Conservation (phyloP, 1,140 invertebrate species). For the Macrotrachela quadricornifera region DNA sequence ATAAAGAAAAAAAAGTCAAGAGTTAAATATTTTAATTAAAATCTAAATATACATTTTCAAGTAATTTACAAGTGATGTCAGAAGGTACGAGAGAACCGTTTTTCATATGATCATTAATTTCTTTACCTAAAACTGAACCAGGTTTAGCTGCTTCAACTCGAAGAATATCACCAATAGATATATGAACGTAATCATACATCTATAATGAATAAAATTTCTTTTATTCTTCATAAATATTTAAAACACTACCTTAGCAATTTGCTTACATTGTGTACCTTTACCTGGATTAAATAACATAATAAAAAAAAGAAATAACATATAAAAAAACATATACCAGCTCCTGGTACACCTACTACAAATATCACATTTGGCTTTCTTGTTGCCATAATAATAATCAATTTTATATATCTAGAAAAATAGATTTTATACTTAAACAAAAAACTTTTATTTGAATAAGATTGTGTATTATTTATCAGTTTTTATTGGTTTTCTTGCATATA, state of each 20-base stretch:
- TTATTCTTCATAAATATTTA: slow-evolving; percentile 1
- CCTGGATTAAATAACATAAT: slow-evolving; percentile 21
- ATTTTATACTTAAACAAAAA: no score
- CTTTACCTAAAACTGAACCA: slow-evolving; percentile 63
- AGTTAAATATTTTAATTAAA: not conserved
- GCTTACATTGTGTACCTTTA: slow-evolving; percentile 83
- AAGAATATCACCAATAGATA: slow-evolving; percentile 92
- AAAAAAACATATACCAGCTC: slow-evolving; percentile 43
- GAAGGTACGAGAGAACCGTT: slow-evolving; percentile 93
- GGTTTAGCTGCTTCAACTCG: slow-evolving; percentile 60
- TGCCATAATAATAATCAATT: no score
- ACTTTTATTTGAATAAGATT: no score
- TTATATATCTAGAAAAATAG: no score
- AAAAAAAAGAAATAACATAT: no score
- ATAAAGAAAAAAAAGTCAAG: no score
- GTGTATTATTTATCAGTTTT: no score
- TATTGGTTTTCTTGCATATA: no score
- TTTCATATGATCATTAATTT: slow-evolving; percentile 75
- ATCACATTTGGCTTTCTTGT: slow-evolving; percentile 38
- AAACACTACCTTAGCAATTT: slow-evolving; percentile 51
- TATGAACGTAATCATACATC: slow-evolving; percentile 69
- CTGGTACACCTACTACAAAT: slow-evolving; percentile 88
- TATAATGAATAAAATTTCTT: slow-evolving; percentile 19
- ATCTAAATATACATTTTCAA: slow-evolving; percentile 44
- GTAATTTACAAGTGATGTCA: slow-evolving; percentile 78